A percentile compares a stretch with the other conserved stretches of the same genome.
phyloP scores from a whole-genome alignment of 2,113 vertebrate genomes.

The Cyrtonyx montezumae region DNA sequence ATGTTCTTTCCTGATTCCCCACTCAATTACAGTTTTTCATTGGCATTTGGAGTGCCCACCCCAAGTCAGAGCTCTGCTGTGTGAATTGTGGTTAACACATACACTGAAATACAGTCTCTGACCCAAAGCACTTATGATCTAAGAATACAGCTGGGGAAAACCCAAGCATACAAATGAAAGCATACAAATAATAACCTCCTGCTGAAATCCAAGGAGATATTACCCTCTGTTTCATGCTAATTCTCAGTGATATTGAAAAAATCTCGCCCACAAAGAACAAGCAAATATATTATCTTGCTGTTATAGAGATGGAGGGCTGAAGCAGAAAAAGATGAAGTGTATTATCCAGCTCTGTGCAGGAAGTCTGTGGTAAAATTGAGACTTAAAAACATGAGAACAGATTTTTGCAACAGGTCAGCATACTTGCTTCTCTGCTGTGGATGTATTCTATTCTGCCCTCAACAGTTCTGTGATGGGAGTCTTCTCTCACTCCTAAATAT shows the following conservation, averaged over 20 bases:
- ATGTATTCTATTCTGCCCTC: background rate
- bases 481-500: background rate
- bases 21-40: conserved; percentile 2
- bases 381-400: background rate
- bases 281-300: conserved; percentile 13
- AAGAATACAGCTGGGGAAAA: conserved; percentile 10
- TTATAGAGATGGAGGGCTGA: conserved; percentile 8
- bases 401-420: background rate
- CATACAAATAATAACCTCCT: conserved; percentile 39
- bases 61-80: background rate
- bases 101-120: background rate
- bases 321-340: background rate
- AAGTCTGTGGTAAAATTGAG: background rate
- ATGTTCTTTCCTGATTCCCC: background rate
- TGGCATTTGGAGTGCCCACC: background rate
- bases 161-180: conserved; percentile 29
- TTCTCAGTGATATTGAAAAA: conserved; percentile 34
- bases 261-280: conserved; percentile 34
- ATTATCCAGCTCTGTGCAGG: background rate
- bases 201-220: conserved; percentile 38
- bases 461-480: background rate
- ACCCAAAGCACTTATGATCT: background rate
- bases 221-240: conserved; percentile 33
- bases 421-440: background rate
- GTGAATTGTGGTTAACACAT: background rate